A percentile compares a stretch with the other conserved stretches of the same genome.
Evolutionary conservation across 2,888 invertebrate genomes (phyloP).

Genomic region (Gastracanthus pulcherrimus): DNA sequence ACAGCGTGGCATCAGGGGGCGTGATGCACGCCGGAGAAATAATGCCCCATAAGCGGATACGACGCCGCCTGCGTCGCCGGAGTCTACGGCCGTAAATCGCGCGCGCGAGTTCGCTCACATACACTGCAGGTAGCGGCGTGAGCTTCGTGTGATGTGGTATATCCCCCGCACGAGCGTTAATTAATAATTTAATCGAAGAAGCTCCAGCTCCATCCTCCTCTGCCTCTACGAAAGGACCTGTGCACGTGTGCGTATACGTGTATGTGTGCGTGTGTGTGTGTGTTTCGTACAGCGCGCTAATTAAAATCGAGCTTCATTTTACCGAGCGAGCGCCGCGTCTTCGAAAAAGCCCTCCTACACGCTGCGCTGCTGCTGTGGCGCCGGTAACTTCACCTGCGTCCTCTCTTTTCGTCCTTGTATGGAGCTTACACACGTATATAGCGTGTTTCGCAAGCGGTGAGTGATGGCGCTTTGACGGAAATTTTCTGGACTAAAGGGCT

Average conservation of each 20-base stretch:
- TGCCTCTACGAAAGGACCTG: neutral
- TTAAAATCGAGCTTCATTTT: constrained; percentile 49
- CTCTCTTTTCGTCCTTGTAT: no score
- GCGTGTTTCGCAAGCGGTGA: no score
- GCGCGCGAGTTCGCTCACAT: neutral
- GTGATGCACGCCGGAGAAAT: neutral
- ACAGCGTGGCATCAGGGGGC: neutral
- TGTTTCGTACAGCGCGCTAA: constrained; percentile 24
- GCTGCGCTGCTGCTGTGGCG: no score
- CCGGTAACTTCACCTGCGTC: neutral
- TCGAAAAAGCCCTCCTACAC: neutral
- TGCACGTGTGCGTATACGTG: neutral
- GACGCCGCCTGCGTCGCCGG: neutral
- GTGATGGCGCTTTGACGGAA: no score
- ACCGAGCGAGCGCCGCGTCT: neutral
- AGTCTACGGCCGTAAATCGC: constrained; percentile 15
- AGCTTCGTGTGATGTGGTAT: constrained; percentile 69
- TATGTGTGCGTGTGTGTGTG: neutral
- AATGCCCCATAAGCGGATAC: constrained; percentile 4
- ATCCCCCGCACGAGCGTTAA: constrained; percentile 73
- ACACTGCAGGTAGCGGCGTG: no score
- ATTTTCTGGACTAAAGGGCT: no score
- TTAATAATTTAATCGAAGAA: constrained; percentile 77
- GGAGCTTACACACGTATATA: no score
- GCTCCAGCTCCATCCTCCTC: constrained; percentile 2